Evolutionary conservation across 2,888 invertebrate genomes (phyloP).

Genomic region (Agrochola lychnidis): DNA sequence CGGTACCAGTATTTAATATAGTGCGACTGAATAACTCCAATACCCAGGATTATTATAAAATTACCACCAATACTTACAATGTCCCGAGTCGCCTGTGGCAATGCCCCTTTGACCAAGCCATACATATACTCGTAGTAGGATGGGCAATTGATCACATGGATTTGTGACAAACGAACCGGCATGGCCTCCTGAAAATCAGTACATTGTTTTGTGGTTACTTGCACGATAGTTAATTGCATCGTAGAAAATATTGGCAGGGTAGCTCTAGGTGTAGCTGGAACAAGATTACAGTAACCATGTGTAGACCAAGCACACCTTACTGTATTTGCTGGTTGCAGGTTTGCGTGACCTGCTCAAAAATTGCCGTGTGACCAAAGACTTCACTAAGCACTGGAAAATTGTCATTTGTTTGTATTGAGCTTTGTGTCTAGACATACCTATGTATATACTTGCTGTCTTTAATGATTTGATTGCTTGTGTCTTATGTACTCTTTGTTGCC

Average conservation of each 20-base stretch:
- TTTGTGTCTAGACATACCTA: neutral
- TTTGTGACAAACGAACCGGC: conserved; percentile 82
- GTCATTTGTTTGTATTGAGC: neutral
- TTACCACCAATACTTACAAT: conserved; percentile 70
- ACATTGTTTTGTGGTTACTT: neutral
- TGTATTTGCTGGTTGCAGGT: neutral
- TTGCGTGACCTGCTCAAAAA: neutral
- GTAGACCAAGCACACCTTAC: neutral
- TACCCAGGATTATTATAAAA: neutral
- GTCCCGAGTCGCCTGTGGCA: conserved; percentile 79
- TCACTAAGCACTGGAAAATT: neutral
- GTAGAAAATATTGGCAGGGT: neutral
- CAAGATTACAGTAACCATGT: neutral
- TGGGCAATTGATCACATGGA: conserved; percentile 82
- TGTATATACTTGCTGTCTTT: neutral
- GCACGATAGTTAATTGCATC: neutral
- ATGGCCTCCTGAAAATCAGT: conserved; percentile 77
- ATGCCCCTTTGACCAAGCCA: conserved; percentile 78
- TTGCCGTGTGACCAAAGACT: neutral
- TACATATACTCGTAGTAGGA: conserved; percentile 82
- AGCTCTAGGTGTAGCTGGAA: neutral
- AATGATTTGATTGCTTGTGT: no score
- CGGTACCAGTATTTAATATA: neutral
- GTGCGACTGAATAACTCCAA: neutral
- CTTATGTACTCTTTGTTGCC: neutral